Percentiles rank a stretch among this genome's conserved stretches.
These are phyloP conservation scores for Ophion ellenae DNA, from an alignment of 2,888 invertebrate species.

Conservation along the genomic window DNA sequence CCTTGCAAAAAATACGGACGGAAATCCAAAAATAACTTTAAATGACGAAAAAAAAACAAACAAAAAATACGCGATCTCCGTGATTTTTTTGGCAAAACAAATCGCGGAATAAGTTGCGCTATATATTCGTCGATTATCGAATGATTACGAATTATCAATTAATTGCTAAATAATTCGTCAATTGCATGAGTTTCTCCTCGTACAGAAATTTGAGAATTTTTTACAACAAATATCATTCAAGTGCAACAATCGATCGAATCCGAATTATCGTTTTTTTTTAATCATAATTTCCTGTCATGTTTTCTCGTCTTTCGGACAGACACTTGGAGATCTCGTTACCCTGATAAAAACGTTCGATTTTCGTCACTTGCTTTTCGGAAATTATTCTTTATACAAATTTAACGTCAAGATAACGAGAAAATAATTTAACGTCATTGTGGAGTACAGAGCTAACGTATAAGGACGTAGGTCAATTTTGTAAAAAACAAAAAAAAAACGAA, in stretches of 20 bases:
- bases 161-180: too few relatives aligned
- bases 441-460: too few relatives aligned
- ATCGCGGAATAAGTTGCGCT: too few relatives aligned
- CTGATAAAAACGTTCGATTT: neutral
- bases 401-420: too few relatives aligned
- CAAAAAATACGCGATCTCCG: too few relatives aligned
- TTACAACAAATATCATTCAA: neutral
- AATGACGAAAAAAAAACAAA: neutral
- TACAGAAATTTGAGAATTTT: neutral
- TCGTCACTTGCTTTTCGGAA: neutral
- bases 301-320: conserved; percentile 5
- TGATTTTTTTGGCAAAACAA: too few relatives aligned
- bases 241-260: neutral
- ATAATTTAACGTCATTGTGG: too few relatives aligned
- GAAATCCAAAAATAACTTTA: neutral
- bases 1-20: conserved; percentile 10
- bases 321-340: neutral
- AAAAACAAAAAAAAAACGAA: neutral
- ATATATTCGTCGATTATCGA: too few relatives aligned
- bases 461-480: neutral
- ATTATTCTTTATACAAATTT: neutral
- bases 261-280: neutral
- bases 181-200: too few relatives aligned
- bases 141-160: too few relatives aligned
- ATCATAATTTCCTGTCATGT: neutral